Percentiles rank a stretch among this genome's conserved stretches.
Conservation (phyloP, 2,888 invertebrate species). For the Matsumyia berberina region DNA sequence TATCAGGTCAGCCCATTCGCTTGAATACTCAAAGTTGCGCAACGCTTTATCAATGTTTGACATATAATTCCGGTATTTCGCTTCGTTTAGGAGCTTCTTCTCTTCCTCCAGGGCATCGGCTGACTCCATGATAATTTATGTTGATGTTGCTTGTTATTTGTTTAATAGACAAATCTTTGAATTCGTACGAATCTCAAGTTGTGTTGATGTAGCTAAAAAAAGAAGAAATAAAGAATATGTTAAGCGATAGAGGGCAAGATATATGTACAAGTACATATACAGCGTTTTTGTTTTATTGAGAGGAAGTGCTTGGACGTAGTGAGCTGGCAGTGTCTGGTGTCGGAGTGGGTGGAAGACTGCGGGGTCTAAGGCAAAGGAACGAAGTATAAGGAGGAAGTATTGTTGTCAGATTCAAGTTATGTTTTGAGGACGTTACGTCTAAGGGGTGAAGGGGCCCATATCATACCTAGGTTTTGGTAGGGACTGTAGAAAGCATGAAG, state of each 20-base stretch:
- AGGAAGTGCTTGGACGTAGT: too few species aligned
- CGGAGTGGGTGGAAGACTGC: too few species aligned
- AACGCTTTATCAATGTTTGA: conserved; percentile 94
- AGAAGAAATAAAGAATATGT: conserved; percentile 7
- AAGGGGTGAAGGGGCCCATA: background rate
- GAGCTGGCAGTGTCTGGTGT: background rate
- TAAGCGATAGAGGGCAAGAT: conserved; percentile 22
- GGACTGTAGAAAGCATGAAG: background rate
- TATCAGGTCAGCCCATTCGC: conserved; percentile 97
- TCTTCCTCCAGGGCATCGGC: conserved; percentile 86
- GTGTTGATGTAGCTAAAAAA: conserved; percentile 59
- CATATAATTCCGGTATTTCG: conserved; percentile 92
- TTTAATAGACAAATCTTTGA: conserved; percentile 41
- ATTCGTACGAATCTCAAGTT: conserved; percentile 56
- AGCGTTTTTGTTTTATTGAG: background rate
- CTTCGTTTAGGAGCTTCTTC: conserved; percentile 91
- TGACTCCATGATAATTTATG: conserved; percentile 81
- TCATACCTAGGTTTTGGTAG: background rate
- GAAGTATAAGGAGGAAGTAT: too few species aligned
- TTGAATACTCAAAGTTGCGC: conserved; percentile 96
- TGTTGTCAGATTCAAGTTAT: conserved; percentile 1
- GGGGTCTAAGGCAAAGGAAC: too few species aligned
- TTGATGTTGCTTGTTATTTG: conserved; percentile 29
- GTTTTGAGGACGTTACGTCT: background rate
- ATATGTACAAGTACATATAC: conserved; percentile 11